Percentiles rank a stretch among this genome's conserved stretches.
Evolutionary conservation across 2,888 invertebrate genomes (phyloP).

Genomic region (Eristalis arbustorum): DNA sequence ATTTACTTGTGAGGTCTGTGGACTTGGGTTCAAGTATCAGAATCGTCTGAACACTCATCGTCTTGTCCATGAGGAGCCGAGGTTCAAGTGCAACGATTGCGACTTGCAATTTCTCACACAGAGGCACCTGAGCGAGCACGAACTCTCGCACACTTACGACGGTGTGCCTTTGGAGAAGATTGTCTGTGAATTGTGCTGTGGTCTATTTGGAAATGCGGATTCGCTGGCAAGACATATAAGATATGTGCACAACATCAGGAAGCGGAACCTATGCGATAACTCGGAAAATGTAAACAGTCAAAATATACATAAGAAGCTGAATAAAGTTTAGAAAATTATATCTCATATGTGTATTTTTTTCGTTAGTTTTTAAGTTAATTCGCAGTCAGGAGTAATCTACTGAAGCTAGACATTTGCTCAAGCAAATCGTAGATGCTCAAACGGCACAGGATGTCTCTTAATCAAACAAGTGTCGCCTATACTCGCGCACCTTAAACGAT

Average conservation of each 20-base stretch:
- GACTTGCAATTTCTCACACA: conserved; percentile 11
- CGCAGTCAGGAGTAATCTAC: too few relatives aligned
- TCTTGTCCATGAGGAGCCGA: conserved; percentile 25
- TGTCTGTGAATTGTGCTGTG: conserved; percentile 5
- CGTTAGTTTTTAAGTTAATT: too few relatives aligned
- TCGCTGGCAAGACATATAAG: conserved; percentile 13
- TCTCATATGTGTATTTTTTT: too few relatives aligned
- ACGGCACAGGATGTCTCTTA: too few relatives aligned
- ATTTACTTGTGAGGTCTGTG: conserved; percentile 28
- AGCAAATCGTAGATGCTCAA: too few relatives aligned
- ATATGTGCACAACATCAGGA: conserved; percentile 18
- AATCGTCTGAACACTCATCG: conserved; percentile 22
- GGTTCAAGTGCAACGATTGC: conserved; percentile 14
- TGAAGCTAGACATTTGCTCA: too few relatives aligned
- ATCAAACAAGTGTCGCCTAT: too few relatives aligned
- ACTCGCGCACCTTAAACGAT: too few relatives aligned
- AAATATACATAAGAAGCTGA: background rate
- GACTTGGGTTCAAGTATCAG: conserved; percentile 1
- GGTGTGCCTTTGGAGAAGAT: background rate
- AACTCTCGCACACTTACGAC: background rate
- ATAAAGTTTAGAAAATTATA: too few relatives aligned
- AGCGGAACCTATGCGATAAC: background rate
- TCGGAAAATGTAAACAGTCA: background rate
- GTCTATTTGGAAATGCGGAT: background rate
- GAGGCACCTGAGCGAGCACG: background rate